These are phyloP conservation scores for Phaethornis superciliosus DNA, from an alignment of 2,113 vertebrate species.

Conservation along the genomic window DNA sequence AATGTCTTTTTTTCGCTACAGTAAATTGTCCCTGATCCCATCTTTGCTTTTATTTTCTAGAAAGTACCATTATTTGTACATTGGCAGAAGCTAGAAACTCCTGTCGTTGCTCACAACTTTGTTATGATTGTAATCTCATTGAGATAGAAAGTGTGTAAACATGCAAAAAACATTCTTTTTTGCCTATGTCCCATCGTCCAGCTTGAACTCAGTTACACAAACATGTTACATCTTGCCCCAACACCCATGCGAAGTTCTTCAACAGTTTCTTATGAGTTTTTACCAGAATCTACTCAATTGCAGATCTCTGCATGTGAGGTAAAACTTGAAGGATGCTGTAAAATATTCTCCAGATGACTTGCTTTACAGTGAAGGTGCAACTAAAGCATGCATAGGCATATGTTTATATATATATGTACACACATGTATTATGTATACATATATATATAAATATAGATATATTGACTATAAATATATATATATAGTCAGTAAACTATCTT, in stretches of 20 bases:
- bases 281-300: background rate
- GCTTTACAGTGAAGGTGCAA: background rate
- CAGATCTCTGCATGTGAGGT: background rate
- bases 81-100: background rate
- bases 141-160: background rate
- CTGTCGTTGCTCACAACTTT: background rate
- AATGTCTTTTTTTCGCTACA: background rate
- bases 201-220: background rate
- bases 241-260: background rate
- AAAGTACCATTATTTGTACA: background rate
- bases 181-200: background rate
- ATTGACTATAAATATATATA: background rate
- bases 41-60: background rate
- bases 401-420: too few species aligned
- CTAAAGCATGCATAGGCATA: background rate
- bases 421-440: accelerated
- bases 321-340: background rate
- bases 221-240: accelerated
- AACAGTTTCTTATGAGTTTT: background rate
- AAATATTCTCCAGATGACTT: background rate
- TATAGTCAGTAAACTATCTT: background rate
- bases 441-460: background rate
- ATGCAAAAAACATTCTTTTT: background rate
- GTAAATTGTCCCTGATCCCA: background rate
- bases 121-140: background rate